Base-by-base conservation (phyloP, 1,140 invertebrate genomes). In the Micrasema longulum region DNA sequence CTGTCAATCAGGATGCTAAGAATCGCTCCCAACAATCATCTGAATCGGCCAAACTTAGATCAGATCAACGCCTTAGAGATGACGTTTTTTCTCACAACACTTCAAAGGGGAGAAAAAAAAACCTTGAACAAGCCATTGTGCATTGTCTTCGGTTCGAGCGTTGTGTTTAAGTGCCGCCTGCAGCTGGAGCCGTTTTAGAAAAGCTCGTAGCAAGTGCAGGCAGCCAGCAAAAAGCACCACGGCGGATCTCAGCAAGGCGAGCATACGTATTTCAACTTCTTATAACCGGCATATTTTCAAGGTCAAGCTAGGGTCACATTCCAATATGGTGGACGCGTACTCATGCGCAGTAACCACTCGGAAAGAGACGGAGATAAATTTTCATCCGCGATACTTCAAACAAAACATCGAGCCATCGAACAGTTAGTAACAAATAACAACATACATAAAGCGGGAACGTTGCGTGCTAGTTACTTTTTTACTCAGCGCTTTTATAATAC, bases 241-340 rank as follows among this genome's bases (percentile, higher is more conserved):
- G 16, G 2, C 6, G 18, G 4, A 43, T 31, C 55, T 41, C 35
- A 14, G 22, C 55, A 60, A 60, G 55, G 55, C 55, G 55, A 60
- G 55, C 12, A 60, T 60, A 60, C 35, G 55, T 60, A 60, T 60
- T 60, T 20, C 36, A 14, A 50, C 65, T 68, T 68, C 65, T 68
- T 52, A 36, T 41, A 43, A 36, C 45, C 69, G 62, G 69, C 69
- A 71, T 71, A 71, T 71, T 71, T 71, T 71, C 69, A 71, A 71
- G 69, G 69, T 71, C 69, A 71, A 47, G 45, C 69, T 43, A 60
- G 69, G 69, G 69, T 71, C 69, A 71, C 69, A 71, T 71, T 71
- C 69, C 69, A 71, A 71, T 65, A 71, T 71, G 69, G 69, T 57
- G 45, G 69, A 41, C 43, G n/a, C 38, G 53, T 18, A 41, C 67